These are phyloP conservation scores for Clusia tigrina DNA, from an alignment of 2,888 invertebrate genomes.

Conservation along the genomic window DNA sequence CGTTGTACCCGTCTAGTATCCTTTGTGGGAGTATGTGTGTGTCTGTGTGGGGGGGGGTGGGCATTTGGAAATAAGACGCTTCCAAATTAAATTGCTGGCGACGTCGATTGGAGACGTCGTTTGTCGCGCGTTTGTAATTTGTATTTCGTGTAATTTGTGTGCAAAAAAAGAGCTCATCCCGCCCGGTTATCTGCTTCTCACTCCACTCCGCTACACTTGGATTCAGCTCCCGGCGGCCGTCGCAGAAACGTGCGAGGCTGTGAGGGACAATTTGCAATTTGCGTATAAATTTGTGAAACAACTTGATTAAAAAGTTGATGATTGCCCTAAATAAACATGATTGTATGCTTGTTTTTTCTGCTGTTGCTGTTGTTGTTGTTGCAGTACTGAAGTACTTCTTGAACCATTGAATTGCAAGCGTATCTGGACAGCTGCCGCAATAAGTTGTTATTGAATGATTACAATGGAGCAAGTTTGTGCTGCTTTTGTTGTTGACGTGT, in stretches of 20 bases:
- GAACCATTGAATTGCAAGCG: too few relatives aligned
- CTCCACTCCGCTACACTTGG: too few relatives aligned
- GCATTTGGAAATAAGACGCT: not conserved
- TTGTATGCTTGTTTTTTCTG: constrained; percentile 25
- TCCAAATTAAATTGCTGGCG: constrained; percentile 15
- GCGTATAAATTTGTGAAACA: constrained; percentile 21
- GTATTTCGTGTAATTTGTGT: not conserved
- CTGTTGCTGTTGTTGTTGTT: constrained; percentile 25
- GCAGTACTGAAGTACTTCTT: not conserved
- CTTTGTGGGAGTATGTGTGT: constrained; percentile 4
- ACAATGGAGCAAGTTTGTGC: too few relatives aligned
- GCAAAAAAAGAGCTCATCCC: too few relatives aligned
- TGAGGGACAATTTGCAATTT: not conserved
- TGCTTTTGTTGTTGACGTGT: too few relatives aligned
- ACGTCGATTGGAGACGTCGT: constrained; percentile 2
- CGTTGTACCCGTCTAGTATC: not conserved
- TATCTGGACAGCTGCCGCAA: too few relatives aligned
- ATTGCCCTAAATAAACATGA: constrained; percentile 25
- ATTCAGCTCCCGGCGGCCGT: not conserved
- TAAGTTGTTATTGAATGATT: too few relatives aligned
- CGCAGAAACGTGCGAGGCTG: not conserved
- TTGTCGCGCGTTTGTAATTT: not conserved
- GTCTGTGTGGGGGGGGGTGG: not conserved
- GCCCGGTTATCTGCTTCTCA: too few relatives aligned
- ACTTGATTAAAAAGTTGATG: constrained; percentile 47